A percentile compares a stretch with the other conserved stretches of the same genome.
Conservation (phyloP, 2,888 invertebrate species). For the Campoplex nolae region DNA sequence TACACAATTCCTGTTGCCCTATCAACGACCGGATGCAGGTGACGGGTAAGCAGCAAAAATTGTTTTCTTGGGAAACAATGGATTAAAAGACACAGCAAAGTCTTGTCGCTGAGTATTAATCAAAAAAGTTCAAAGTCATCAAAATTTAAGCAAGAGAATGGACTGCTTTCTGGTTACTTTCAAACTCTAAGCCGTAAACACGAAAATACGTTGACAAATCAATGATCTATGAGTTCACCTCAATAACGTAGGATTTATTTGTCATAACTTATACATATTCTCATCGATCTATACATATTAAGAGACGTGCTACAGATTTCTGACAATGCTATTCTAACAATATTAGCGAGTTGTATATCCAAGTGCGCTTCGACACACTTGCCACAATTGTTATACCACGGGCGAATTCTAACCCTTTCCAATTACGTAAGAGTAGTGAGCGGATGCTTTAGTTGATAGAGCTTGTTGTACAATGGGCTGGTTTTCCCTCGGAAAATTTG, state of each 20-base stretch:
- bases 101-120: too few species aligned
- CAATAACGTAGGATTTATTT: not conserved
- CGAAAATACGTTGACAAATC: not conserved
- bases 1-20: too few species aligned
- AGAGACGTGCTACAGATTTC: not conserved
- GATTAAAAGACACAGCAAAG: too few species aligned
- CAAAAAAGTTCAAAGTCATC: not conserved
- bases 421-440: constrained; percentile 62
- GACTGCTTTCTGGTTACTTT: not conserved
- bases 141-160: not conserved
- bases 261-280: not conserved
- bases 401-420: constrained; percentile 49
- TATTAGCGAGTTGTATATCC: constrained; percentile 40
- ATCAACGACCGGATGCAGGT: too few species aligned
- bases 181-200: not conserved
- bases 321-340: constrained; percentile 20
- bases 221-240: not conserved
- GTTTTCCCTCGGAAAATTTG: constrained; percentile 47
- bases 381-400: constrained; percentile 35
- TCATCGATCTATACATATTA: constrained; percentile 3
- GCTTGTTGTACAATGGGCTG: constrained; percentile 58
- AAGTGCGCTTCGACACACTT: constrained; percentile 27
- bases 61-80: too few species aligned
- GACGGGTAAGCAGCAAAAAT: too few species aligned
- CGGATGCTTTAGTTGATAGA: constrained; percentile 58